Evolutionary conservation across 64 coral and sea anemone genomes (phyloP).

Genomic region (Dendrophyllia cribrosa): DNA sequence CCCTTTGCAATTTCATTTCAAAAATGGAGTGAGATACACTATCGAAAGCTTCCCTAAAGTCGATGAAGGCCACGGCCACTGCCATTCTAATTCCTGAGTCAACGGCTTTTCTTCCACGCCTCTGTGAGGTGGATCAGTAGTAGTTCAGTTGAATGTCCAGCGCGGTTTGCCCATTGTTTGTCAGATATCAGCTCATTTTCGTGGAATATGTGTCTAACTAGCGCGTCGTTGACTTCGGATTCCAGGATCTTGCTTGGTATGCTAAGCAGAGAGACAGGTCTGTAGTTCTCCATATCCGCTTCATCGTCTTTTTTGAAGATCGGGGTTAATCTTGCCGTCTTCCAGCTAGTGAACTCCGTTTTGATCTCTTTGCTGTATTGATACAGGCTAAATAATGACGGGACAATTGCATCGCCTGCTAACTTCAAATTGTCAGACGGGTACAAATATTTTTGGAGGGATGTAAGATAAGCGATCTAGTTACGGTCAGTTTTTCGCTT

Average conservation of each 20-base stretch:
- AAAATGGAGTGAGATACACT: neutral
- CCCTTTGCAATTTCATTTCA: neutral
- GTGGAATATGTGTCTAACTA: neutral
- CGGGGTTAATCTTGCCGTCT: constrained; percentile 7
- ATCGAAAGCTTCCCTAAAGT: constrained; percentile 38
- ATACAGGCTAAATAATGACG: neutral
- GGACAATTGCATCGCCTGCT: neutral
- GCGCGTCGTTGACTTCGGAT: neutral
- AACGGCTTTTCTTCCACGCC: constrained; percentile 23
- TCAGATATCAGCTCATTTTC: constrained; percentile 2
- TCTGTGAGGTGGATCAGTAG: constrained; percentile 56
- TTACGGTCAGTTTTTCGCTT: too few species aligned
- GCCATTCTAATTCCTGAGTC: constrained; percentile 16
- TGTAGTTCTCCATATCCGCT: constrained; percentile 1
- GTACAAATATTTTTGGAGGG: too few species aligned
- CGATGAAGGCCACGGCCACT: constrained; percentile 19
- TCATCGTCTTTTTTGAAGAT: constrained; percentile 36
- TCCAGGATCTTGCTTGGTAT: constrained; percentile 16
- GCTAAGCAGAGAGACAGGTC: neutral
- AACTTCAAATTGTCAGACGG: too few species aligned
- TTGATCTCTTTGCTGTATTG: neutral
- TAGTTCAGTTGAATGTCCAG: constrained; percentile 2
- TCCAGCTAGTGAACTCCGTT: neutral
- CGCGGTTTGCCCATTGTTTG: constrained; percentile 43
- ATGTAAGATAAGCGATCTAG: too few species aligned